These are phyloP conservation scores for Parauchenoglanis punctatus DNA, from an alignment of 2,797 vertebrate species.

Conservation along the genomic window DNA sequence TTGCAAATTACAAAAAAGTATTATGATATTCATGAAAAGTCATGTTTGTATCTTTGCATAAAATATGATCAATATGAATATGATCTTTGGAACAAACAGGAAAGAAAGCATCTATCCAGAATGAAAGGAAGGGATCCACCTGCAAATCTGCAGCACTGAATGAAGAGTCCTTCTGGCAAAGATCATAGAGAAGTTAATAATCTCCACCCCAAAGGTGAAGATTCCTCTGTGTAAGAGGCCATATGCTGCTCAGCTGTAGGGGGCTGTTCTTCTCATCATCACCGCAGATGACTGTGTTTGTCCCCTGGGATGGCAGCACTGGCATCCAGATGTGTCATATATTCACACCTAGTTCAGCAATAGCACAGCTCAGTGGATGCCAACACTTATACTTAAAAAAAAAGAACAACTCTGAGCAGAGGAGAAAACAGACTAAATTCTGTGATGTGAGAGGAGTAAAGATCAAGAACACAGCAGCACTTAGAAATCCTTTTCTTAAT, in stretches of 20 bases:
- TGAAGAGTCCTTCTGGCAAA: constrained; percentile 12
- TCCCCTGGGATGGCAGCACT: constrained; percentile 32
- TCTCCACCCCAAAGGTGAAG: constrained; percentile 21
- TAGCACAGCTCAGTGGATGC: constrained; percentile 34
- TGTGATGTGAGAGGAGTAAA: not conserved
- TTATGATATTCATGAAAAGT: not conserved
- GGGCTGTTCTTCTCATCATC: constrained; percentile 25
- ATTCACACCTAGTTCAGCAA: constrained; percentile 25
- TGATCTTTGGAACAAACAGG: not conserved
- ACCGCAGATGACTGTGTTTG: constrained; percentile 18
- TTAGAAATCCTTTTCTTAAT: not conserved
- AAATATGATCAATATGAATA: not conserved
- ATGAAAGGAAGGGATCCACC: not conserved
- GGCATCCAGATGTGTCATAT: constrained; percentile 46
- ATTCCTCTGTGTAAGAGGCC: constrained; percentile 20
- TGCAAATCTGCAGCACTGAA: not conserved
- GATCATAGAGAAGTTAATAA: constrained; percentile 18
- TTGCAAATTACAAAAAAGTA: not conserved
- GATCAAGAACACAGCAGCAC: not conserved
- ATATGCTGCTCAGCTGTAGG: constrained; percentile 33
- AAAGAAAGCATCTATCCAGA: not conserved
- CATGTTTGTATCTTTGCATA: not conserved
- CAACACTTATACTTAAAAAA: constrained; percentile 22
- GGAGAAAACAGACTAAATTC: not conserved
- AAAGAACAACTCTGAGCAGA: not conserved